Percentiles rank a stretch among this genome's conserved stretches.
Conservation (phyloP, 1,140 invertebrate species). For the Heliconius nattereri region DNA sequence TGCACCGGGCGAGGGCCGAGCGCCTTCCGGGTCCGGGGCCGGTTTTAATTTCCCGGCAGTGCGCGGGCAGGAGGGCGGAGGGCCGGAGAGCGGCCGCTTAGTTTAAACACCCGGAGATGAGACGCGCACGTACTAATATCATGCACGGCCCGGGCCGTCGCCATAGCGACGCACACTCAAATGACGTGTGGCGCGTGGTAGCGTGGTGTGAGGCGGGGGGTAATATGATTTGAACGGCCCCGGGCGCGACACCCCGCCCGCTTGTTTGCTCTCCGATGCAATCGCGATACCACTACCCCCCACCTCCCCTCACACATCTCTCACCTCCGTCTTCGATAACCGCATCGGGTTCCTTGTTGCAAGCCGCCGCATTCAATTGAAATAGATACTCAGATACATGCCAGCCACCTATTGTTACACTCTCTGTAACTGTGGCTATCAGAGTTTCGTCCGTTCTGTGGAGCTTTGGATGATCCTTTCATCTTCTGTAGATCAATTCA, state of each 20-base stretch:
- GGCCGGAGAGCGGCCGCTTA: conserved; percentile 50
- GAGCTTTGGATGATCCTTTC: conserved; percentile 43
- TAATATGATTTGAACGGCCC: conserved; percentile 77
- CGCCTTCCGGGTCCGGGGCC: conserved; percentile 65
- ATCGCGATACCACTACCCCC: conserved; percentile 71
- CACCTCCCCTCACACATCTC: conserved; percentile 58
- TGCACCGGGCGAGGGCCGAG: conserved; percentile 50
- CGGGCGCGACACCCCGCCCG: conserved; percentile 66
- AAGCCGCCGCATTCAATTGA: conserved; percentile 73
- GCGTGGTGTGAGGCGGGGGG: conserved; percentile 65
- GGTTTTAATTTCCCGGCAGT: conserved; percentile 76
- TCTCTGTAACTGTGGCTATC: conserved; percentile 35
- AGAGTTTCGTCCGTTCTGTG: conserved; percentile 44
- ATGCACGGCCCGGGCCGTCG: conserved; percentile 79
- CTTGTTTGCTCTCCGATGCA: conserved; percentile 80
- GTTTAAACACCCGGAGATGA: conserved; percentile 78
- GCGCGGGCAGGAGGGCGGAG: conserved; percentile 49
- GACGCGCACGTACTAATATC: conserved; percentile 77
- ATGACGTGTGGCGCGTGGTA: conserved; percentile 62
- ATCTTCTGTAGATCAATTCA: conserved; percentile 12
- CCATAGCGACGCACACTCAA: conserved; percentile 76
- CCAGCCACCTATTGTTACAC: conserved; percentile 49
- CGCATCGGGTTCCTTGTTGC: conserved; percentile 76
- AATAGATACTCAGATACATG: conserved; percentile 65
- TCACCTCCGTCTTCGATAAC: conserved; percentile 76